These are phyloP conservation scores for Scarus forsteni DNA, from an alignment of 2,797 vertebrate genomes.

Conservation along the genomic window DNA sequence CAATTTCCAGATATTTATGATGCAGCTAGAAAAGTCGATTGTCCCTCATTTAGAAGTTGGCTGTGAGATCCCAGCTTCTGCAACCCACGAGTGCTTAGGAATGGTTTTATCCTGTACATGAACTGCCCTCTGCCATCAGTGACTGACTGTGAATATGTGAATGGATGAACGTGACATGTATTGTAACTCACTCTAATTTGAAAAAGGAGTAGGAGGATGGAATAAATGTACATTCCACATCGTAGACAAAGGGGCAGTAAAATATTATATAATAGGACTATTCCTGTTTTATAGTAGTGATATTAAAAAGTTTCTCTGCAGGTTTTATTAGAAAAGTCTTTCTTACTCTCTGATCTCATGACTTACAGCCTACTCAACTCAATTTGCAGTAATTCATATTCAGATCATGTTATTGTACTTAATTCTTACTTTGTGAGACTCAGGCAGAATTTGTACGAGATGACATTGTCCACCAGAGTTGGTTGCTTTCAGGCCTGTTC, in stretches of 20 bases:
- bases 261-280: conserved; percentile 20
- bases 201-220: no score
- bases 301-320: conserved; percentile 33
- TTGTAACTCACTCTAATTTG: no score
- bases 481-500: conserved; percentile 2
- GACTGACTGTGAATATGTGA: no score
- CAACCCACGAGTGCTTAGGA: no score
- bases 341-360: conserved; percentile 45
- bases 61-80: no score
- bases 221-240: no score
- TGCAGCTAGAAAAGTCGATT: no score
- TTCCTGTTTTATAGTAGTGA: conserved; percentile 10
- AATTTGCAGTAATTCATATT: conserved; percentile 43
- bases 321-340: conserved; percentile 28
- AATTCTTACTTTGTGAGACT: not conserved
- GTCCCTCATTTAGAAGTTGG: no score
- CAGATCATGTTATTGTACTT: conserved; percentile 33
- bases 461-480: not conserved
- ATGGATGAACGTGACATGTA: no score
- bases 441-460: conserved; percentile 6
- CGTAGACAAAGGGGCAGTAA: not conserved
- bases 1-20: no score
- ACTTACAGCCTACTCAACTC: conserved; percentile 41
- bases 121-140: no score
- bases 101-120: no score